phyloP scores from a whole-genome alignment of 2,113 vertebrate genomes.

The Stomatorhinus ivindoensis region DNA sequence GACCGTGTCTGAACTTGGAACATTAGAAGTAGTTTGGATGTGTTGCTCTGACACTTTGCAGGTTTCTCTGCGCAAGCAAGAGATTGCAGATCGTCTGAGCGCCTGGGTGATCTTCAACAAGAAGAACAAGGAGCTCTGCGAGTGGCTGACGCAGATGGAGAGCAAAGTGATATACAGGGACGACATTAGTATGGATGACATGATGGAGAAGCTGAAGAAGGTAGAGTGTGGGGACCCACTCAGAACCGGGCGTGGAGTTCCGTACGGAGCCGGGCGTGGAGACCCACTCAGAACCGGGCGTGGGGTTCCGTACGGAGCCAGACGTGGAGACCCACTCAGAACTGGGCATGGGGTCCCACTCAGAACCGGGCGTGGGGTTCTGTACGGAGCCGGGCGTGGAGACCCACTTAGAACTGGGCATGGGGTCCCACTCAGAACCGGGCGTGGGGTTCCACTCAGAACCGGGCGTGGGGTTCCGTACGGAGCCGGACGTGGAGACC shows the following conservation, averaged over 20 bases:
- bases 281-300: not conserved
- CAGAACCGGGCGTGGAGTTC: not conserved
- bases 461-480: not conserved
- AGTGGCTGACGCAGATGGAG: conserved; percentile 74
- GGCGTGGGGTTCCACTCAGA: too few relatives aligned
- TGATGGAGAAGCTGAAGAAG: conserved; percentile 73
- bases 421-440: too few relatives aligned
- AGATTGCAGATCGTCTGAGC: conserved; percentile 65
- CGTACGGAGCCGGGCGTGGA: too few relatives aligned
- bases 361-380: not conserved
- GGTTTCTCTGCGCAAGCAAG: conserved; percentile 63
- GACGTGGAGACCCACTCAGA: not conserved
- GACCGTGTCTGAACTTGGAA: not conserved
- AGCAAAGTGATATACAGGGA: conserved; percentile 65
- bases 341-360: not conserved
- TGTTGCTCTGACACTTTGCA: conserved; percentile 28
- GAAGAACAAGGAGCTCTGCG: conserved; percentile 67
- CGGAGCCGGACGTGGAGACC: not conserved
- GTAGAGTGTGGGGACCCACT: conserved; percentile 36
- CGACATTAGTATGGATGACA: conserved; percentile 67
- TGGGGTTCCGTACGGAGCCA: not conserved
- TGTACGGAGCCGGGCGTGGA: not conserved
- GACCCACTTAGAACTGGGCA: not conserved
- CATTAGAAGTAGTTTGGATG: not conserved
- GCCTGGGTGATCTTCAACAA: conserved; percentile 68